Evolutionary conservation across 2,797 vertebrate genomes (phyloP), one percentile per base, ranked within the genome.

Genomic region (Lithobates sylvaticus): DNA sequence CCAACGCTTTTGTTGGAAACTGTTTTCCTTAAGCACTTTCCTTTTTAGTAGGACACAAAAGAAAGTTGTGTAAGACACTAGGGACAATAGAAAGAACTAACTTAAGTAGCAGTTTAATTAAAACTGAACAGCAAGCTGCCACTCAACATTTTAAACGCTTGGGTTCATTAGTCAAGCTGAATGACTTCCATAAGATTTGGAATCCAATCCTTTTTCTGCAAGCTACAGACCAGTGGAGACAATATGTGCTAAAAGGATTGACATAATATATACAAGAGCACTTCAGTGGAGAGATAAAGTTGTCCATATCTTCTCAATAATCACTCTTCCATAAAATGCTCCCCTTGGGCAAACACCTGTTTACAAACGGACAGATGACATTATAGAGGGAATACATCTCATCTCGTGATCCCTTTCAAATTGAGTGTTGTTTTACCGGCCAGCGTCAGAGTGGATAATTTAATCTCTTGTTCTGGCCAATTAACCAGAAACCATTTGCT

Each of bases 321-420:
- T 87, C 83, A 74, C 85, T 89, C 89, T 91, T 86, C 88, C 89
- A 82, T 68, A 91, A 91, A 85, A 88, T 6, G 58, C 82, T 91
- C 91, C 93, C 92, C 89, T 91, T 89, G 89, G 93, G 93, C 92
- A 94, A 93, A 95, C 93, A 94, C 92, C 93, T 95, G 93, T 91
- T 92, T 85, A 91, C 4, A 27, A 91, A 93, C 18, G 76, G 84
- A 90, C 90, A 89, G 74, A 8, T 90, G 89, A 88, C 89, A 90
- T 91, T 91, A 91, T 81, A 87, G 90, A 89, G 91, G 89, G 88
- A 90, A 89, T 90, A 90, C 89, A 82, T 85, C 78, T 89, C 80
- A 90, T 92, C 91, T 90, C 83, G 89, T 73, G 86, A 82, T 89
- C 88, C 71, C 18, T 86, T 86, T 89, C 87, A 93, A 91, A 91